Percentiles rank a stretch among this genome's conserved stretches.
phyloP scores from a whole-genome alignment of 2,888 invertebrate species.

The Tipula helvola region DNA sequence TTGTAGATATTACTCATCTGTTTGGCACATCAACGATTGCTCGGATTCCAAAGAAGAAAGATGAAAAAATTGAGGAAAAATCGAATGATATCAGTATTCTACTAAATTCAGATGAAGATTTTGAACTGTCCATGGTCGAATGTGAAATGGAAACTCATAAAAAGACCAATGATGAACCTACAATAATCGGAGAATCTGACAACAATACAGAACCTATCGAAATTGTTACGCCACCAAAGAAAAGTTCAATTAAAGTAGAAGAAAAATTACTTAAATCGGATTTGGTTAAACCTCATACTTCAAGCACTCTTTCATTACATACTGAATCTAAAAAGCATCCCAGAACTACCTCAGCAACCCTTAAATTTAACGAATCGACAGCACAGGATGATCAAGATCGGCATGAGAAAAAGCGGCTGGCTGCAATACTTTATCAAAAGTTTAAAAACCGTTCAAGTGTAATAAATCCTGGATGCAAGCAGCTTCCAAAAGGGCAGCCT shows the following conservation, averaged over 20 bases:
- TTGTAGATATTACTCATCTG: slow-evolving; percentile 38
- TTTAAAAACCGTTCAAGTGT: slow-evolving; percentile 70
- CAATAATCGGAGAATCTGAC: background rate
- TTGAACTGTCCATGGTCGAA: background rate
- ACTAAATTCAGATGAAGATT: background rate
- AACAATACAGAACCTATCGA: background rate
- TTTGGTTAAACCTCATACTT: background rate
- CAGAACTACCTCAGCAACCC: background rate
- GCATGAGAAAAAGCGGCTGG: slow-evolving; percentile 51
- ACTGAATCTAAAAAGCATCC: background rate
- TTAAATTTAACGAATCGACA: background rate
- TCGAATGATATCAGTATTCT: background rate
- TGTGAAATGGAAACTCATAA: background rate
- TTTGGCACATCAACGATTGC: slow-evolving; percentile 37
- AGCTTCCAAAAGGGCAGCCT: slow-evolving; percentile 65
- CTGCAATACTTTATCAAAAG: slow-evolving; percentile 55
- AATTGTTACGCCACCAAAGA: background rate
- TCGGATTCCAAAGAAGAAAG: background rate
- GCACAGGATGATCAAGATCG: slow-evolving; percentile 46
- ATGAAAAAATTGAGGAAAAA: background rate
- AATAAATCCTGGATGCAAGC: slow-evolving; percentile 67
- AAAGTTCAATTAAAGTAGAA: slow-evolving; percentile 7
- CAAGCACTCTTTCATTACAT: background rate
- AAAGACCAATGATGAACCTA: background rate
- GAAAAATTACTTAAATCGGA: background rate